phyloP scores from a whole-genome alignment of 1,140 invertebrate species.

The Drosophila tani region DNA sequence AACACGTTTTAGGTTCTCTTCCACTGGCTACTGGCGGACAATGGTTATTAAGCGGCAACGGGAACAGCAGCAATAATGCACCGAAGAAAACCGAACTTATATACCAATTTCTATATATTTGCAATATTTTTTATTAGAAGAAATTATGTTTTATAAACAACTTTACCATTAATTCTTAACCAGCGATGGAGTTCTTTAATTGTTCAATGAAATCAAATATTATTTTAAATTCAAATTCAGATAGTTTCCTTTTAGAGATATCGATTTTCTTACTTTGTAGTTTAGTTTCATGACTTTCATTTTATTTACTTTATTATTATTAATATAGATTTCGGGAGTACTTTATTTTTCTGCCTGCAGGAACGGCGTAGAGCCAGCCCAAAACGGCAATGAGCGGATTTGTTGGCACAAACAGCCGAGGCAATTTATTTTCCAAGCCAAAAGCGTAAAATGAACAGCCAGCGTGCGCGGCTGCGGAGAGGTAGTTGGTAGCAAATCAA shows the following conservation, averaged over 20 bases:
- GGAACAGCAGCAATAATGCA: constrained; percentile 32
- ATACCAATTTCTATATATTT: not conserved
- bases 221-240: no score
- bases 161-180: no score
- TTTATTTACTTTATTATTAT: not conserved
- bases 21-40: constrained; percentile 45
- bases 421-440: constrained; percentile 77
- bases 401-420: constrained; percentile 72
- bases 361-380: constrained; percentile 29
- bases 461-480: constrained; percentile 8
- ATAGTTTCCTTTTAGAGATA: no score
- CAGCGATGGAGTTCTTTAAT: no score
- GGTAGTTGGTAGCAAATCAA: constrained; percentile 43
- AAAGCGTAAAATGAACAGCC: constrained; percentile 71
- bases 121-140: no score
- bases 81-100: constrained; percentile 20
- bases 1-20: constrained; percentile 45
- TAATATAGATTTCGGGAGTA: no score
- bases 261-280: not conserved
- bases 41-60: constrained; percentile 72
- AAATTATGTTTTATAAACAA: not conserved
- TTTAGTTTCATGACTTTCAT: not conserved
- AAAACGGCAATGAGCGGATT: constrained; percentile 80
- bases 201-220: no score
- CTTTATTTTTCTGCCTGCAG: constrained; percentile 2